Evolutionary conservation across 2,113 vertebrate species (phyloP).

Genomic region (Brachypodius melanocephalos): DNA sequence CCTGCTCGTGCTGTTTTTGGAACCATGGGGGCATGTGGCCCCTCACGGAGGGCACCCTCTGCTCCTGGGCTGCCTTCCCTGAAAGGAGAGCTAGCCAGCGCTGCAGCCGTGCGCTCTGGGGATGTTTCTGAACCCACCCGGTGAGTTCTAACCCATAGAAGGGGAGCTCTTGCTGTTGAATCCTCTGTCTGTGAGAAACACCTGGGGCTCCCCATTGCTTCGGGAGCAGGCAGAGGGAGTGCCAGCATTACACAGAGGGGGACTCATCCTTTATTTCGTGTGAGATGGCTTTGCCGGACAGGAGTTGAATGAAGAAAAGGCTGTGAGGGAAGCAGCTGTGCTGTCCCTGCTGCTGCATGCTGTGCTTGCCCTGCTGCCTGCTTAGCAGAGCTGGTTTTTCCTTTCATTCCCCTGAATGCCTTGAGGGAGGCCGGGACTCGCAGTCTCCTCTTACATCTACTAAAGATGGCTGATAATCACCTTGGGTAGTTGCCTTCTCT

Average conservation of each 20-base stretch:
- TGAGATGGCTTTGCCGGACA: background rate
- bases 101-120: fast-evolving
- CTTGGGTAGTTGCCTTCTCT: background rate
- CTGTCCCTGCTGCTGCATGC: background rate
- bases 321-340: background rate
- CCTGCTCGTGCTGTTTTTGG: background rate
- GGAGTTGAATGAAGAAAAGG: background rate
- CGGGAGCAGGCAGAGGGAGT: background rate
- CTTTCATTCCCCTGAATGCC: background rate
- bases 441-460: background rate
- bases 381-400: background rate
- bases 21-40: fast-evolving
- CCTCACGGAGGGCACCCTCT: fast-evolving
- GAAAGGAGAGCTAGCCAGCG: fast-evolving
- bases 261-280: fast-evolving
- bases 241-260: background rate
- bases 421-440: background rate
- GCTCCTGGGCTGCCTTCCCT: background rate
- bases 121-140: fast-evolving
- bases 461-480: background rate
- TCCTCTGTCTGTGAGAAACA: background rate
- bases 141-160: fast-evolving
- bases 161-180: background rate
- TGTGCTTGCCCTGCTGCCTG: background rate
- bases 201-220: background rate